These are phyloP conservation scores for Actinernus sp. DNA, from an alignment of 92 coral and sea anemone genomes.

Conservation along the genomic window DNA sequence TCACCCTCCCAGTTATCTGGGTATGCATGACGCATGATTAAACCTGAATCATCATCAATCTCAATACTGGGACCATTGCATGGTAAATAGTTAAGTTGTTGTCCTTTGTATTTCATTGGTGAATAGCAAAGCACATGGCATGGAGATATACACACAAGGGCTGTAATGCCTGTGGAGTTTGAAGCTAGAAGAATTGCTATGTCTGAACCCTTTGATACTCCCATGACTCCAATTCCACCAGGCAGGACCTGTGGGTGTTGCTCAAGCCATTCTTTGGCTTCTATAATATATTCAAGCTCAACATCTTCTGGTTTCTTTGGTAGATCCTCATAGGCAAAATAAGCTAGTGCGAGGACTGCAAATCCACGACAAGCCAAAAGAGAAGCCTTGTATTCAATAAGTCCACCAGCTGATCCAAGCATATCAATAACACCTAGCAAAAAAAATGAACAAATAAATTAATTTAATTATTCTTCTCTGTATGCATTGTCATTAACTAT, in stretches of 20 bases:
- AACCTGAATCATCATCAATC: conserved; percentile 13
- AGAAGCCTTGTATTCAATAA: conserved; percentile 66
- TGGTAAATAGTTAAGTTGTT: background rate
- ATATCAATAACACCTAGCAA: conserved; percentile 64
- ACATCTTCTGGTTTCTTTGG: conserved; percentile 50
- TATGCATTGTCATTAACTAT: too few species aligned
- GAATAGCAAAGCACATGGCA: conserved; percentile 6
- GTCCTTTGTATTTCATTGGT: conserved; percentile 33
- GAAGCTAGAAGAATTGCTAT: conserved; percentile 54
- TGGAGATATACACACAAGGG: conserved; percentile 42
- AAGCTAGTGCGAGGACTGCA: conserved; percentile 69
- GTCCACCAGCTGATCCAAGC: conserved; percentile 69
- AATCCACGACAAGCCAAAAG: conserved; percentile 80
- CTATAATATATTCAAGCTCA: conserved; percentile 74
- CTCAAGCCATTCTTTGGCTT: conserved; percentile 74
- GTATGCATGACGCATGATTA: conserved; percentile 1
- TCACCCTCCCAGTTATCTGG: conserved; percentile 18
- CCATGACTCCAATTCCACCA: conserved; percentile 64
- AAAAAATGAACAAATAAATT: too few species aligned
- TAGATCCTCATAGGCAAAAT: conserved; percentile 58
- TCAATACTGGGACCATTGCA: background rate
- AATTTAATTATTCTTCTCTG: too few species aligned
- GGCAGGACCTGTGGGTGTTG: conserved; percentile 53
- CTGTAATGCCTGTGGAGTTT: conserved; percentile 45
- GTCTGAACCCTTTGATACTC: conserved; percentile 69